These are phyloP conservation scores for human DNA, from an alignment of 2,113 vertebrate species.

Conservation along the genomic window DNA sequence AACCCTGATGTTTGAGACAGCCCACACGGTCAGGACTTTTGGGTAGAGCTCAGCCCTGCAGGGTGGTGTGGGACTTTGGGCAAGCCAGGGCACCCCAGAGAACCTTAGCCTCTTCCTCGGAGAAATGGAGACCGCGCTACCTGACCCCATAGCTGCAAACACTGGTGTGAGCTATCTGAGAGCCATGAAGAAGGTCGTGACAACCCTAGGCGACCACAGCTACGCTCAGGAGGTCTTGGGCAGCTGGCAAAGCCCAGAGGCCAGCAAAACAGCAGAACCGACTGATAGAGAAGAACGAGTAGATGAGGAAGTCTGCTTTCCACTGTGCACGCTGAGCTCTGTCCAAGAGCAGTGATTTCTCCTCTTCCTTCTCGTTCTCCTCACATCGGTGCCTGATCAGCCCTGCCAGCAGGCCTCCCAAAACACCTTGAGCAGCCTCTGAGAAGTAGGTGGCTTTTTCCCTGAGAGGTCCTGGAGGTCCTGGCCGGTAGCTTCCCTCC, in stretches of 20 bases:
- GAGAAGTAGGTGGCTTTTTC: neutral
- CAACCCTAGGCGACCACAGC: accelerated
- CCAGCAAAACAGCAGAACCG: accelerated
- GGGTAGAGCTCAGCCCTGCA: neutral
- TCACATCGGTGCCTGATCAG: neutral
- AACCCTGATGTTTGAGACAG: neutral
- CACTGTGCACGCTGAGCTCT: accelerated
- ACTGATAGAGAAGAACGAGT: accelerated
- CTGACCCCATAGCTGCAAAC: neutral
- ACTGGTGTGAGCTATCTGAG: neutral
- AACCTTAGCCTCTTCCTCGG: neutral
- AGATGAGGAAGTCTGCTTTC: accelerated
- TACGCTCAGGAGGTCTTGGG: neutral
- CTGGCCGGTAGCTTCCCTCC: neutral
- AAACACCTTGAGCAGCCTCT: neutral
- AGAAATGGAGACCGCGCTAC: neutral
- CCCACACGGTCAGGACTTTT: neutral
- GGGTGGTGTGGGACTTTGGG: neutral
- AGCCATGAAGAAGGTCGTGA: neutral
- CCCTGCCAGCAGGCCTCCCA: neutral
- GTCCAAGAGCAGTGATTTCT: accelerated
- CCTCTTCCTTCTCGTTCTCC: neutral
- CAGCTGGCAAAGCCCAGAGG: accelerated
- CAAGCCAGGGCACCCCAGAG: neutral
- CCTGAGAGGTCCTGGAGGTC: neutral